Base-by-base conservation (phyloP, 2,888 invertebrate species). In the Beris morrisii region DNA sequence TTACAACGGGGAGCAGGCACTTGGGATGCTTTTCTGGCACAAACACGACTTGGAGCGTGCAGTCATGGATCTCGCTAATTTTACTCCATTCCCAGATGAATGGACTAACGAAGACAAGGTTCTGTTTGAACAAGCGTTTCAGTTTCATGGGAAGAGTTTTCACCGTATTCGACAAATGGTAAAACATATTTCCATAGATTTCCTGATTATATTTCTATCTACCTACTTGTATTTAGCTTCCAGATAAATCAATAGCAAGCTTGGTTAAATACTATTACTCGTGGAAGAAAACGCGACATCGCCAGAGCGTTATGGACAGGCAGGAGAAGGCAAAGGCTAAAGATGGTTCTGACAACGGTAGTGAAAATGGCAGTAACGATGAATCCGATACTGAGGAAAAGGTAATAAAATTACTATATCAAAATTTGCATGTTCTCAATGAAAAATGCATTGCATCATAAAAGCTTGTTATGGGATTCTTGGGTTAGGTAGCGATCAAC, bases 51-150 rank as follows among this genome's bases (percentile, higher is more conserved):
- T 97, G 69, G 94, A 92, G 73, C 86, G 93, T 74, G 97, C 97
- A 7, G 90, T 96, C 22, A 84, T 92, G 79, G 97, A 97, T 78
- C 84, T 98, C 73, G 93, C 96, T 2, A 97, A 97, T 81, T 98
- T 97, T 78, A 95, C 95, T 67, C 97, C 97, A 1, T 95, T 96
- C 75, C 97, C 97, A 12, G 97, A 97, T 81, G 97, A 97, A 77
- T 98, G 97, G 97, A 94, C 96, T 3, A 92, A 94, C 1, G 97
- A 98, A 81, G 98, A 98, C 78, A 97, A 97, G 83, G 96, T 97
- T 57, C 83, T 97, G 12, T 98, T 98, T 82, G 97, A 98, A 78
- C 97, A 97, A 82, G 97, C 97, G 45, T 97, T 97, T 81, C 95
- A 95, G 77, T 97, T 96, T 79, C 97, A 97, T 81, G 97, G 97